Evolutionary conservation across 1,140 invertebrate species (phyloP).

Genomic region (Tetragonula clypearis): DNA sequence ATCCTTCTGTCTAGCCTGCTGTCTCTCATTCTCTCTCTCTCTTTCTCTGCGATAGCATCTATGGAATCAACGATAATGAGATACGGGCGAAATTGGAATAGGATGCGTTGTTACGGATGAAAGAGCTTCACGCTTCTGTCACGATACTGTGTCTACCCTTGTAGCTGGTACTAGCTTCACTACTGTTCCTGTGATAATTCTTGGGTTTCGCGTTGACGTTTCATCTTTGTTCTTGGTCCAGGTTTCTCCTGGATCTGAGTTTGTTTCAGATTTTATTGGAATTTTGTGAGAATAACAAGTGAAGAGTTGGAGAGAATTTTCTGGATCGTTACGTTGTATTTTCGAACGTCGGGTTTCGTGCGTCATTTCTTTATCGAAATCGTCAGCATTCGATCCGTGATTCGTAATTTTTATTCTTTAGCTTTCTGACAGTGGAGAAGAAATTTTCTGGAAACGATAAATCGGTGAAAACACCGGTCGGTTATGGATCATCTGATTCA

Average conservation of each 20-base stretch:
- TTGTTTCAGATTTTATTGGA: no score
- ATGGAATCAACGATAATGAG: conserved; percentile 52
- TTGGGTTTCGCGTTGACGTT: not conserved
- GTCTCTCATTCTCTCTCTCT: not conserved
- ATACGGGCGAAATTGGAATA: conserved; percentile 59
- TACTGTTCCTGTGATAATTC: not conserved
- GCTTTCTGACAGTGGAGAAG: not conserved
- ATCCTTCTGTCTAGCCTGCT: conserved; percentile 16
- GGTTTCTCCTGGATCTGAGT: no score
- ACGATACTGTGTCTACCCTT: conserved; percentile 1
- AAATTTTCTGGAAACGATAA: not conserved
- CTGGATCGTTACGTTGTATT: no score
- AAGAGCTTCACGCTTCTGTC: conserved; percentile 14
- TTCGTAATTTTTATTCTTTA: not conserved
- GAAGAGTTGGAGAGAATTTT: no score
- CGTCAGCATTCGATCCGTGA: not conserved
- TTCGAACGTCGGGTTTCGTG: no score
- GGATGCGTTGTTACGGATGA: conserved; percentile 41
- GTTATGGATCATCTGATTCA: not conserved
- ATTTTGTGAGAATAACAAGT: no score
- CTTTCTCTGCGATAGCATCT: conserved; percentile 49
- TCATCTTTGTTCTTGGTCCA: not conserved
- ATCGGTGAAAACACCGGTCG: not conserved
- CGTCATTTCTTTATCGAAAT: no score
- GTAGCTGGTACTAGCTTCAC: not conserved